phyloP scores from a whole-genome alignment of 2,888 invertebrate genomes.

The Nomada ruficornis region DNA sequence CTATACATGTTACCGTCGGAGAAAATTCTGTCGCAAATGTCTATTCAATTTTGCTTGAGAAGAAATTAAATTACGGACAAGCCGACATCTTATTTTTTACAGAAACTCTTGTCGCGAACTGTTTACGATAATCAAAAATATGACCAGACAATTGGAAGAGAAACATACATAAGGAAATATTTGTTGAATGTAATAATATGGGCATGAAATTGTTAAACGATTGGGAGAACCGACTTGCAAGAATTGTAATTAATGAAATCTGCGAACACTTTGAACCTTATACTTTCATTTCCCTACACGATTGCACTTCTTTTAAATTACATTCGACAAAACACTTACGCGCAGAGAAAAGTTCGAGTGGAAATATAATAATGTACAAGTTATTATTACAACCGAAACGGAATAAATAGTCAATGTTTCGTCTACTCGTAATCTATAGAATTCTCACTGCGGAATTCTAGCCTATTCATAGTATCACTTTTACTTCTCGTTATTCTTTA shows the following conservation, averaged over 20 bases:
- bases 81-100: no score
- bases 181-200: neutral
- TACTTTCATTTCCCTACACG: neutral
- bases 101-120: no score
- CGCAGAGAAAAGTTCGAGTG: neutral
- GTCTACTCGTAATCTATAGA: constrained; percentile 29
- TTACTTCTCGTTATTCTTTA: constrained; percentile 4
- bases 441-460: constrained; percentile 33
- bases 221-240: neutral
- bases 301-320: constrained; percentile 31
- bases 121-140: no score
- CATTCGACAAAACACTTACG: neutral
- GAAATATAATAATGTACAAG: neutral
- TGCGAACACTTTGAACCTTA: neutral
- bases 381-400: constrained; percentile 23
- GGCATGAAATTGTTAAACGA: neutral
- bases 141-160: no score
- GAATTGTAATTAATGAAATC: neutral
- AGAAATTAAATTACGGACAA: neutral
- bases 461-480: constrained; percentile 47
- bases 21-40: neutral
- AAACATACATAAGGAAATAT: no score
- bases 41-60: neutral
- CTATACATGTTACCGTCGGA: neutral
- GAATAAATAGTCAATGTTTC: constrained; percentile 60